Percentiles rank a stretch among this genome's conserved stretches.
These are phyloP conservation scores for Sebastiscus tertius DNA, from an alignment of 2,797 vertebrate species.

Conservation along the genomic window DNA sequence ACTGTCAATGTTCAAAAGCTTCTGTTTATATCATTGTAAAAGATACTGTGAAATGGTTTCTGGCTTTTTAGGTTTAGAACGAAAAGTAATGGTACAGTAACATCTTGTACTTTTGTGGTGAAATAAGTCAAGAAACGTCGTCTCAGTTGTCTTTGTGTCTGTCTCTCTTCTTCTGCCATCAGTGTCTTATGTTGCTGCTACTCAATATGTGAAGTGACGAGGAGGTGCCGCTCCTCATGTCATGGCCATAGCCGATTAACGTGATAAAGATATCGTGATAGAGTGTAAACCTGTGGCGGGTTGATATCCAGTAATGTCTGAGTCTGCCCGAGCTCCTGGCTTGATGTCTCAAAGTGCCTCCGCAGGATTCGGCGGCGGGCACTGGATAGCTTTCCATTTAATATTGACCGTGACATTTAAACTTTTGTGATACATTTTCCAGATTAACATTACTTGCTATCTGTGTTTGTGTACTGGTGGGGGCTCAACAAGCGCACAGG, in stretches of 20 bases:
- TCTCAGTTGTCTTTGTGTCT: background rate
- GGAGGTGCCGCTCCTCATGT: constrained; percentile 39
- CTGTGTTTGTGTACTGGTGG: constrained; percentile 8
- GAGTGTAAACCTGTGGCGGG: constrained; percentile 18
- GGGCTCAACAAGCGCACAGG: constrained; percentile 31
- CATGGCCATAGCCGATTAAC: constrained; percentile 36
- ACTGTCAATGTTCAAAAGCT: background rate
- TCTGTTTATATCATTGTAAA: background rate
- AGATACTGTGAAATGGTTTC: background rate
- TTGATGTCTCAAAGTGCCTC: constrained; percentile 58
- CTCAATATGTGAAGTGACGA: constrained; percentile 27
- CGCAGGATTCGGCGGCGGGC: constrained; percentile 36
- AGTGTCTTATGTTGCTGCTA: background rate
- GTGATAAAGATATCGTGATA: constrained; percentile 33
- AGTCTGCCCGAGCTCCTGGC: constrained; percentile 15
- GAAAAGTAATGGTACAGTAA: background rate
- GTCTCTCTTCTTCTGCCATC: background rate
- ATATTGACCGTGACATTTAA: constrained; percentile 66
- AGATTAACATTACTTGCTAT: constrained; percentile 58
- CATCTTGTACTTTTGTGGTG: background rate
- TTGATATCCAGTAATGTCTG: constrained; percentile 33
- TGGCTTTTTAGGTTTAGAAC: background rate
- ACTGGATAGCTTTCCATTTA: constrained; percentile 48
- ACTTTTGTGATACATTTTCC: constrained; percentile 68
- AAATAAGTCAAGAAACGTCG: background rate